Evolutionary conservation across 2,797 vertebrate genomes (phyloP).

Genomic region (Nyctibius grandis): DNA sequence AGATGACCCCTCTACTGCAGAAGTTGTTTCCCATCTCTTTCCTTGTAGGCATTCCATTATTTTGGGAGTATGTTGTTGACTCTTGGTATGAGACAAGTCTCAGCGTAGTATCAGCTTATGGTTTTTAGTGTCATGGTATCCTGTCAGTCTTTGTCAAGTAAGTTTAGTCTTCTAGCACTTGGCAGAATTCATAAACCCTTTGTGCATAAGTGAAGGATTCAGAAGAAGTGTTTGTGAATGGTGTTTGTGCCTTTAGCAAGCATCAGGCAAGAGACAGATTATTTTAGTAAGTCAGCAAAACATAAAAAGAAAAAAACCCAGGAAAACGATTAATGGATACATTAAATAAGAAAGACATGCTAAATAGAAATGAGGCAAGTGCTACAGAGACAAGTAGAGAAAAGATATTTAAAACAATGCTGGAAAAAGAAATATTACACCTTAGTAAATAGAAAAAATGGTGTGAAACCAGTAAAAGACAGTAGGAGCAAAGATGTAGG

Average conservation of each 20-base stretch:
- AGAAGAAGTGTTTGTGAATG: not conserved
- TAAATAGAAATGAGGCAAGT: not conserved
- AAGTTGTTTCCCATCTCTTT: not conserved
- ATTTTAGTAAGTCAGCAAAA: not conserved
- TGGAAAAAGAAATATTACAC: not conserved
- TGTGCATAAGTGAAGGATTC: not conserved
- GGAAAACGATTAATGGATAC: not conserved
- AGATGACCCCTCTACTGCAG: not conserved
- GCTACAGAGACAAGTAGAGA: not conserved
- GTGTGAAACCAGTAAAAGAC: not conserved
- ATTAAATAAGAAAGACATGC: not conserved
- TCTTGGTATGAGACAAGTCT: not conserved
- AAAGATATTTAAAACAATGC: not conserved
- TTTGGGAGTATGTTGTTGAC: not conserved
- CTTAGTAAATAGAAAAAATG: not conserved
- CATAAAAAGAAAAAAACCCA: not conserved
- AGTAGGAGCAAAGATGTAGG: not conserved
- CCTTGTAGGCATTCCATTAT: not conserved
- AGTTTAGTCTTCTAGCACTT: not conserved
- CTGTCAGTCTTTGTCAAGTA: not conserved
- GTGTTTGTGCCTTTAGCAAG: not conserved
- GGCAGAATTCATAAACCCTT: not conserved
- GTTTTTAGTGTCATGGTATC: not conserved
- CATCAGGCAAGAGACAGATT: not conserved
- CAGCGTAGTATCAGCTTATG: not conserved